Conservation (phyloP, 1,140 invertebrate species). For the Zaprionus kolodkinae region DNA sequence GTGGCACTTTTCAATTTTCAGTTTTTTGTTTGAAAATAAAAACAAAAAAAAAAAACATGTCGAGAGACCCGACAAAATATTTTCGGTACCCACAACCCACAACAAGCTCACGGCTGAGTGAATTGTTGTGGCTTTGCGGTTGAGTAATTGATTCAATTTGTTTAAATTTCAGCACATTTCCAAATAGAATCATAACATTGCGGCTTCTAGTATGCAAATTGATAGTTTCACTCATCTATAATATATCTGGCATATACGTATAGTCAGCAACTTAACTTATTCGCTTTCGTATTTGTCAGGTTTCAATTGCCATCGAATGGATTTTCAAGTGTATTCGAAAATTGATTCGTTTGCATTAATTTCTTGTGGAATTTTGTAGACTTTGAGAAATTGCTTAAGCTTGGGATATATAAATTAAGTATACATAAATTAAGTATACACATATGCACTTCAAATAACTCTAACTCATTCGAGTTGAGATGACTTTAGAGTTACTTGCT, state of each 20-base stretch:
- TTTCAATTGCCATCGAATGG: background rate
- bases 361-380: background rate
- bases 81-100: background rate
- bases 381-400: too few relatives aligned
- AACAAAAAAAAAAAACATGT: conserved; percentile 11
- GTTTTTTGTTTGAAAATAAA: conserved; percentile 25
- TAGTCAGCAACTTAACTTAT: background rate
- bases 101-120: conserved; percentile 18
- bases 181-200: background rate
- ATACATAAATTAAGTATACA: too few relatives aligned
- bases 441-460: too few relatives aligned
- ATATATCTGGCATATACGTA: background rate
- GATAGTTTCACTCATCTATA: background rate
- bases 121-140: conserved; percentile 27
- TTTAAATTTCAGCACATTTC: conserved; percentile 14
- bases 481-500: too few relatives aligned
- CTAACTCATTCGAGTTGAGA: too few relatives aligned
- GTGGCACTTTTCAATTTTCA: conserved; percentile 30
- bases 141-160: conserved; percentile 32
- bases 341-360: background rate
- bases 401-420: too few relatives aligned
- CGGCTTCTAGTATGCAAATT: background rate
- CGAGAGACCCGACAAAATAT: conserved; percentile 9
- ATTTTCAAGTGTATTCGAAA: background rate
- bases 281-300: background rate